Evolutionary conservation across 2,888 invertebrate species (phyloP).

Genomic region (Galerucella pusilla): DNA sequence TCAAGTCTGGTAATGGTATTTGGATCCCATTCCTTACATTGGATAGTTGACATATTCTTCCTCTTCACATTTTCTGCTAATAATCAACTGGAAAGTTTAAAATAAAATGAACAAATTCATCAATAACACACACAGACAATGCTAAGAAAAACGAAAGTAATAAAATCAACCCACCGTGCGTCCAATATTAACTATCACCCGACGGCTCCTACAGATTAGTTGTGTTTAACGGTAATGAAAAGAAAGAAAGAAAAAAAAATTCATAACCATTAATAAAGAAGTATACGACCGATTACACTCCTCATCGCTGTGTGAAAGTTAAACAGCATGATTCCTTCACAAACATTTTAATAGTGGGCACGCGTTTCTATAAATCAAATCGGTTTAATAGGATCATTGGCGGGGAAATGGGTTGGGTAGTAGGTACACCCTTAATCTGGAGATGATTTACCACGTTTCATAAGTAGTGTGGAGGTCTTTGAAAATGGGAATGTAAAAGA

Average conservation of each 20-base stretch:
- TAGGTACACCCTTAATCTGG: neutral
- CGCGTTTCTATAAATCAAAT: slow-evolving; percentile 59
- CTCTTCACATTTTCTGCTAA: neutral
- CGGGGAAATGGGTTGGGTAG: neutral
- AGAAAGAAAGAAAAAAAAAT: slow-evolving; percentile 30
- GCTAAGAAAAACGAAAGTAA: slow-evolving; percentile 18
- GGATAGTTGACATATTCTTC: too few species aligned
- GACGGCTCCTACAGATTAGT: slow-evolving; percentile 26
- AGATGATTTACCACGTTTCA: neutral
- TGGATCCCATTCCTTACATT: too few species aligned
- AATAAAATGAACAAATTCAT: neutral
- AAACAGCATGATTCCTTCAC: slow-evolving; percentile 62
- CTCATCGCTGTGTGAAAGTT: slow-evolving; percentile 61
- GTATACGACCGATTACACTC: slow-evolving; percentile 39
- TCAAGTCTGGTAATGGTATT: too few species aligned
- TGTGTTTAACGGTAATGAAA: slow-evolving; percentile 22
- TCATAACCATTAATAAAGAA: slow-evolving; percentile 41
- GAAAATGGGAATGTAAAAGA: too few species aligned
- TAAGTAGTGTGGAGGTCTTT: too few species aligned
- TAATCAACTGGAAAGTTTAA: neutral
- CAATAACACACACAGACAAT: neutral
- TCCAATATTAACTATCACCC: slow-evolving; percentile 25
- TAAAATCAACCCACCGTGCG: slow-evolving; percentile 20
- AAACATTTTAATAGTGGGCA: slow-evolving; percentile 62
- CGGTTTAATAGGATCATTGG: slow-evolving; percentile 24